These are phyloP conservation scores for Hetaerina titia DNA, from an alignment of 2,888 invertebrate species.

Conservation along the genomic window DNA sequence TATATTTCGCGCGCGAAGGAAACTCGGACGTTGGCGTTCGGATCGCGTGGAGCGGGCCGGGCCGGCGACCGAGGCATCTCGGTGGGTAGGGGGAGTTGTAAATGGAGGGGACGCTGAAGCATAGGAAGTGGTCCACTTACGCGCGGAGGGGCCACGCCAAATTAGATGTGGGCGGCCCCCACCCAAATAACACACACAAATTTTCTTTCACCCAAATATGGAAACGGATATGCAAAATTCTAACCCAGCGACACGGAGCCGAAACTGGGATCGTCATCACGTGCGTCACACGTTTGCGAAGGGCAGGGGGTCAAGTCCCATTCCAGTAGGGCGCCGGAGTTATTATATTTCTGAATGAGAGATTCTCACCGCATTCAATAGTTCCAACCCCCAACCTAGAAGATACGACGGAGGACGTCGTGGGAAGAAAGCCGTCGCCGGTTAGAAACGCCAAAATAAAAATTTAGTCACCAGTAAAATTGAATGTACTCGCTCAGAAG, in stretches of 20 bases:
- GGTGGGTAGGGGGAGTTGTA: neutral
- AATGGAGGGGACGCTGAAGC: neutral
- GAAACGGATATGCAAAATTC: neutral
- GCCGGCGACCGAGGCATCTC: neutral
- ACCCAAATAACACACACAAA: neutral
- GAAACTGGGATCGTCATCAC: neutral
- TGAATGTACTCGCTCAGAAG: too few species aligned
- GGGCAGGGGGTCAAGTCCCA: neutral
- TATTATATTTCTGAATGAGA: neutral
- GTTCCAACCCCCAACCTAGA: too few species aligned
- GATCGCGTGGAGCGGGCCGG: neutral
- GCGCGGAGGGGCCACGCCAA: neutral
- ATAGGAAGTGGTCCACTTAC: constrained; percentile 31
- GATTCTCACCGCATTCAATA: too few species aligned
- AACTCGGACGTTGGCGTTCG: neutral
- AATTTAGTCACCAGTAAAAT: too few species aligned
- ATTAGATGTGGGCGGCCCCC: neutral
- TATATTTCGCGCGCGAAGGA: neutral
- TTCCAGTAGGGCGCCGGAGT: neutral
- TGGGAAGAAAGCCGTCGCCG: too few species aligned
- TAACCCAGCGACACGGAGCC: neutral
- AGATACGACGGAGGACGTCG: too few species aligned
- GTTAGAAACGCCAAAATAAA: too few species aligned
- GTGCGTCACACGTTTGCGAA: neutral
- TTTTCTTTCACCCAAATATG: neutral